Base-by-base conservation (phyloP, 2,113 vertebrate species). In the Eurystomus gularis region DNA sequence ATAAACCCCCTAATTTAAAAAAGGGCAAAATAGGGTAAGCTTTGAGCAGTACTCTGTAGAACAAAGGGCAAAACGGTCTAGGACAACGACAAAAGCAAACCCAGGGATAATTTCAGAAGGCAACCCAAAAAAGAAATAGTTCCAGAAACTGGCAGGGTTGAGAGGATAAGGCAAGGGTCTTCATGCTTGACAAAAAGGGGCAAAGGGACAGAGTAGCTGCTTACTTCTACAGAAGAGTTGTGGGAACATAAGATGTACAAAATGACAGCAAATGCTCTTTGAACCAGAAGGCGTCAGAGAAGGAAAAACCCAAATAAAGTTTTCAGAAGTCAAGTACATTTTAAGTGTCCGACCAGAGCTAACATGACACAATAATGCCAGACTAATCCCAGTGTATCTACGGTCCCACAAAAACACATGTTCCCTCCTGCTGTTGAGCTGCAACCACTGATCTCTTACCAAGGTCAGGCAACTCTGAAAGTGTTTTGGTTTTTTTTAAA, bases 281-380 rank as follows among this genome's bases (percentile, higher is more conserved):
- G 46, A 90, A n/a, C 7, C 10, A 57, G 48, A 60, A 66, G 42
- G 35, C 33, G 71, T 14, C 17, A 51, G 40, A 42, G 35, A 26
- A 69, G 39, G 11, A 60, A 68, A 62, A 68, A 16, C 21, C 2
- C 33, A 55, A 48, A 61, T 5, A 17, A 51, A 58, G 46, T 73
- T 78, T 82, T 77, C 58, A 61, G 24, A 51, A 61, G 29, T 33
- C 76, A 90, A 55, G 33, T 3, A 35, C 1, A 2, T n/a, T 39
- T 49, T 31, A 66, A 51, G 11, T 23, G 25, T 65, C 46, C 3
- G 3, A 25, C 25, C 48, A 60, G 24, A 78, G 44, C 11, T 29
- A 46, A 57, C 4, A 5, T 0, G 6, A 78, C 7, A 48, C 33
- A 49, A 8, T 4, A 49, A 8, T 4, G 42, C 35, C 25, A n/a